Evolutionary conservation across 2,113 vertebrate species (phyloP).

Genomic region (Urocitellus parryii): DNA sequence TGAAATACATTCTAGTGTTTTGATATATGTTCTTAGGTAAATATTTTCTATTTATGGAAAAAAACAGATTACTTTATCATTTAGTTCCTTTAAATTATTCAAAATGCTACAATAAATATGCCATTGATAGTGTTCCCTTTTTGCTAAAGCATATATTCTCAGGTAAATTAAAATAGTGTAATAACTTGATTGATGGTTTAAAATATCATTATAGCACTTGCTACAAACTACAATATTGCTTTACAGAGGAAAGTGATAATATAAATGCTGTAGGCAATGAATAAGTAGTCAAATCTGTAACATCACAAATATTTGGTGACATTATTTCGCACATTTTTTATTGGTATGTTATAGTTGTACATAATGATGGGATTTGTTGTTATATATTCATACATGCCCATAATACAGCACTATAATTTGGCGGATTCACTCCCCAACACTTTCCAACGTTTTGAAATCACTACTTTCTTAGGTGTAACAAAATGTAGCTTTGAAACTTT

Average conservation of each 20-base stretch:
- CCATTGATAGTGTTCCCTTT: neutral
- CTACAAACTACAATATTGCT: neutral
- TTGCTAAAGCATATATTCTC: neutral
- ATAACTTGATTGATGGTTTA: neutral
- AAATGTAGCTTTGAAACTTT: neutral
- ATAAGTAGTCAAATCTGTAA: neutral
- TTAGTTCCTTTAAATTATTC: conserved; percentile 39
- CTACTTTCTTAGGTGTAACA: neutral
- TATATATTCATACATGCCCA: no score
- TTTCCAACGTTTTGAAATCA: neutral
- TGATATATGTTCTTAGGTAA: neutral
- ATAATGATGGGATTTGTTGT: no score
- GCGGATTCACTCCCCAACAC: no score
- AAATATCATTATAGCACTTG: neutral
- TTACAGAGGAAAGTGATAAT: neutral
- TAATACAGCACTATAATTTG: no score
- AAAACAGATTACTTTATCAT: neutral
- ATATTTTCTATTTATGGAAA: neutral
- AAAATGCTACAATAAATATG: neutral
- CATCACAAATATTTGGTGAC: neutral
- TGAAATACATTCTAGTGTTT: neutral
- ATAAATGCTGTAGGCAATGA: neutral
- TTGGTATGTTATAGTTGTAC: no score
- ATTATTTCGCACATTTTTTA: neutral
- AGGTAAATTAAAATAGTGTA: conserved; percentile 18